Conservation (phyloP, 2,113 vertebrate genomes). For the Galemys pyrenaicus region DNA sequence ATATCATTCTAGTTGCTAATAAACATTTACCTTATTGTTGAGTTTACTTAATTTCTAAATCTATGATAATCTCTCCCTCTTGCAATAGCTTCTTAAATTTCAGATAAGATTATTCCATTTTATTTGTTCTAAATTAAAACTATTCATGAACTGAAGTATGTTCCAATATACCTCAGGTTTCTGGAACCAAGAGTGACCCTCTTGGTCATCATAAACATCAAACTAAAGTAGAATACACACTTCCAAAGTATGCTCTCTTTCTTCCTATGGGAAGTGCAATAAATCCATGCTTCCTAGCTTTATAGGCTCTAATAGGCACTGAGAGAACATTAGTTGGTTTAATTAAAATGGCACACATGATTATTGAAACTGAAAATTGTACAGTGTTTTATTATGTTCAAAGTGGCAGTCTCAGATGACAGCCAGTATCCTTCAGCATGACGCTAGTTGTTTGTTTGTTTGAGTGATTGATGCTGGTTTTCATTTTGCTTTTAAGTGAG, state of each 20-base stretch:
- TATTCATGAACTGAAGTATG: background rate
- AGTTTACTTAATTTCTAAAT: conserved; percentile 23
- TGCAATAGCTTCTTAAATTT: background rate
- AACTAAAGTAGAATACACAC: background rate
- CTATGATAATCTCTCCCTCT: background rate
- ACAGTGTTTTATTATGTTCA: background rate
- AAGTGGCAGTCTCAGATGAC: background rate
- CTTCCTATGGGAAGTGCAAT: background rate
- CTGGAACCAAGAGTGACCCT: background rate
- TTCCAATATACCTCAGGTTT: background rate
- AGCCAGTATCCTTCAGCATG: background rate
- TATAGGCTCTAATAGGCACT: conserved; percentile 41
- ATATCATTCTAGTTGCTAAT: background rate
- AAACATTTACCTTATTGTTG: conserved; percentile 25
- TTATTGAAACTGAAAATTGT: conserved; percentile 25
- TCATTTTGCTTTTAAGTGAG: background rate
- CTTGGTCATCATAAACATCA: background rate
- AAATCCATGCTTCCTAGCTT: conserved; percentile 10
- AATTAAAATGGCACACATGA: conserved; percentile 64
- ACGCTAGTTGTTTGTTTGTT: background rate
- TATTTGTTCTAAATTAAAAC: background rate
- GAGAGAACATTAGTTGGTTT: conserved; percentile 49
- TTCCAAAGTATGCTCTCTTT: background rate
- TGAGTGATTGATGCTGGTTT: background rate
- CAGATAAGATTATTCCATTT: background rate